phyloP scores from a whole-genome alignment of 2,888 invertebrate species.

The Tupiocoris notatus region DNA sequence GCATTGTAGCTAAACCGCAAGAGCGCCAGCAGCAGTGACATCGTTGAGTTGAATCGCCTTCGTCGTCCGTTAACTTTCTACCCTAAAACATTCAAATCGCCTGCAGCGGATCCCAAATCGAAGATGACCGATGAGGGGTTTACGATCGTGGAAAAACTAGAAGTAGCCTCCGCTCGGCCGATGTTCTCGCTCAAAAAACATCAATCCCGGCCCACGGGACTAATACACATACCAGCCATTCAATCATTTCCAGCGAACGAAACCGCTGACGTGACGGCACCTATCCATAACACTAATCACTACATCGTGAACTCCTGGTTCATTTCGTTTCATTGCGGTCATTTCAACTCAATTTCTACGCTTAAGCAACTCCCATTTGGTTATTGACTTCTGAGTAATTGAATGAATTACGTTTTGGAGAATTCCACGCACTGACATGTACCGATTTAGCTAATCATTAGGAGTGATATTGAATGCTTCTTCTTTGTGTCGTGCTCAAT shows the following conservation, averaged over 20 bases:
- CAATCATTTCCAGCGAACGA: slow-evolving; percentile 26
- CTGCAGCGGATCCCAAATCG: not conserved
- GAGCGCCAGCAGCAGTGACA: too few species aligned
- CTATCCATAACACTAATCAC: slow-evolving; percentile 35
- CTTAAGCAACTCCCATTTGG: slow-evolving; percentile 19
- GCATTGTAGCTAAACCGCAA: too few species aligned
- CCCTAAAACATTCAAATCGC: not conserved
- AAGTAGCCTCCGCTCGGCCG: slow-evolving; percentile 22
- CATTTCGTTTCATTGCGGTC: slow-evolving; percentile 9
- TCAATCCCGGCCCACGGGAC: slow-evolving; percentile 6
- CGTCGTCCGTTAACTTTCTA: too few species aligned
- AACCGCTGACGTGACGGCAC: slow-evolving; percentile 7
- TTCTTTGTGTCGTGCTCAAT: too few species aligned
- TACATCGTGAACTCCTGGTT: slow-evolving; percentile 34
- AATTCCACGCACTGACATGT: not conserved
- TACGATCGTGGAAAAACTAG: slow-evolving; percentile 15
- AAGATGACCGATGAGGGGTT: slow-evolving; percentile 7
- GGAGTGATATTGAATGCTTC: too few species aligned
- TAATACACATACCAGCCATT: slow-evolving; percentile 4
- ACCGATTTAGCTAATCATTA: too few species aligned
- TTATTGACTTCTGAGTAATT: slow-evolving; percentile 29
- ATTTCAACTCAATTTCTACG: slow-evolving; percentile 33
- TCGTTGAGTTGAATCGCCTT: too few species aligned
- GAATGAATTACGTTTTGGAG: slow-evolving; percentile 12
- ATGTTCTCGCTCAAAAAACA: not conserved